Evolutionary conservation across 2,113 vertebrate species (phyloP), one percentile per base, ranked within the genome.

Genomic region (Macrotus californicus): DNA sequence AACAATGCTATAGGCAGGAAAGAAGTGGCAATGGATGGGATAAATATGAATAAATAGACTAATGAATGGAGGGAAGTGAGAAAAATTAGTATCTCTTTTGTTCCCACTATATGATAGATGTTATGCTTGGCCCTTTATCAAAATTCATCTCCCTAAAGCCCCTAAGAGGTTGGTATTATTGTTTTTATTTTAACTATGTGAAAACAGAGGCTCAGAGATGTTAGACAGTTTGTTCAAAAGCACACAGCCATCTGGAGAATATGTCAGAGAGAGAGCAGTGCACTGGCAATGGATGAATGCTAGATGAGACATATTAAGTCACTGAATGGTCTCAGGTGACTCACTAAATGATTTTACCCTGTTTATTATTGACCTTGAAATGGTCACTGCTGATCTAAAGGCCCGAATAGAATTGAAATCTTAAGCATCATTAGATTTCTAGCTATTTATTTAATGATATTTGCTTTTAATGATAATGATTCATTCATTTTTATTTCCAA

Each of bases 391-490:
- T 93, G 48, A 85, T 85, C 93, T 85, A 95, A 94, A 94, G 64
- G 31, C 72, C 43, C 77, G 69, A 82, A 59, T 79, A 50, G 41
- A 66, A 96, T 87, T 70, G 66, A 92, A 90, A 95, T 96, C 89
- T 87, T 90, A 93, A 91, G 82, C 66, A 31, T 90, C 96, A 96
- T 97, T 94, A 73, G 72, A 94, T 94, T 92, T 36, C 85, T 88
- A 93, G 92, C 67, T 95, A 95, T 96, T 97, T 96, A 91, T 93
- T 97, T 94, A 96, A 94, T 90, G 87, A 75, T 94, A 96, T 64
- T 96, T 96, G 50, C 56, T 94, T 94, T 85, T 85, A 95, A 90
- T 91, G 66, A n/a, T 93, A 90, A 94, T 86, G 91, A 94, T 61
- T 85, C 59, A 92, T 81, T 85, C 75, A 34, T 83, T 96, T 70